These are phyloP conservation scores for Heterodera schachtii DNA, from an alignment of 1,140 invertebrate species.

Conservation along the genomic window DNA sequence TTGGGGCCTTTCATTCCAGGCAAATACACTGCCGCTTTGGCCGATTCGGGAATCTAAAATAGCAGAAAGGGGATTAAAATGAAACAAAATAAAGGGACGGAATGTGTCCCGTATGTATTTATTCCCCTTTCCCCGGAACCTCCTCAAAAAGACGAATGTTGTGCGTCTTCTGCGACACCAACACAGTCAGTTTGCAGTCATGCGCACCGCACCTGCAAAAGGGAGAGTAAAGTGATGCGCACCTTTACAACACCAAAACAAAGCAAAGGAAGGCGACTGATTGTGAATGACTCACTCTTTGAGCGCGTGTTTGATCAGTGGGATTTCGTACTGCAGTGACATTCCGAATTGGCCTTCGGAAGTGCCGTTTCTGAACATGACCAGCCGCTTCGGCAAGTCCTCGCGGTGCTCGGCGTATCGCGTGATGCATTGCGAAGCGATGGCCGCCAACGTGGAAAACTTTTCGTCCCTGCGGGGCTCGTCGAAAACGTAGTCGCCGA, in stretches of 20 bases:
- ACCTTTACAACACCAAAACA: neutral
- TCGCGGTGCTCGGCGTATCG: slow-evolving; percentile 34
- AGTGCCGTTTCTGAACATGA: slow-evolving; percentile 38
- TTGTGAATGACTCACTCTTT: neutral
- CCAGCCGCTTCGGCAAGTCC: slow-evolving; percentile 23
- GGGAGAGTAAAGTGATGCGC: neutral
- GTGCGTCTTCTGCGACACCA: slow-evolving; percentile 42
- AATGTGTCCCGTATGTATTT: neutral
- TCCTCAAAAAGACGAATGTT: slow-evolving; percentile 41
- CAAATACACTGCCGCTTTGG: neutral
- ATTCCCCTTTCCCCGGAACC: neutral
- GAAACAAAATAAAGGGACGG: neutral
- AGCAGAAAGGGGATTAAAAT: neutral
- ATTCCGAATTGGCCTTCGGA: slow-evolving; percentile 42
- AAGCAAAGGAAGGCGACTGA: too few relatives aligned
- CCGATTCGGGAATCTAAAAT: neutral
- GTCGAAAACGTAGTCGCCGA: slow-evolving; percentile 41
- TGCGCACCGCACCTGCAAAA: neutral
- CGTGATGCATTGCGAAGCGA: slow-evolving; percentile 28
- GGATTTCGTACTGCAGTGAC: slow-evolving; percentile 37
- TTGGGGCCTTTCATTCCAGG: slow-evolving; percentile 26
- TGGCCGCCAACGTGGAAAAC: slow-evolving; percentile 36
- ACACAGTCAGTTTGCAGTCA: slow-evolving; percentile 37
- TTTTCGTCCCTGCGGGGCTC: slow-evolving; percentile 43
- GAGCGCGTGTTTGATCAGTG: slow-evolving; percentile 37